Base-by-base conservation (phyloP, 2,113 vertebrate species). In the Dinomys branickii region DNA sequence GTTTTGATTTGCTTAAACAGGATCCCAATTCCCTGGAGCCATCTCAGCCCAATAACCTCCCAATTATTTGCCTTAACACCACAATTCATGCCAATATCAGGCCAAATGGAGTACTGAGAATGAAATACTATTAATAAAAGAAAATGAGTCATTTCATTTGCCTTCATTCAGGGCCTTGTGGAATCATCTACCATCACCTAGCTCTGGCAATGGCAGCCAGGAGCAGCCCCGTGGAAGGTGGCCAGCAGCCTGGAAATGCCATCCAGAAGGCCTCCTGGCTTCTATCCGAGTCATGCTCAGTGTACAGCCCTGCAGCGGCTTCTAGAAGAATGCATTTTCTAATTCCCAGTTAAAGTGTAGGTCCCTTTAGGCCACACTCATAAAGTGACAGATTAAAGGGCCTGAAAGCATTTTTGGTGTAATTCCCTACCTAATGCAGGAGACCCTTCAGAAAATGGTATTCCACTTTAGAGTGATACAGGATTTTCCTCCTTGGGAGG, bases 391-490 rank as follows among this genome's bases (percentile, higher is more conserved):
- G 59, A 91, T 95, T 78, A 94, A 95, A 78, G 61, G 26, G 56
- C 4, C 89, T 89, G 69, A 75, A 61, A 85, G 89, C 35, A 52
- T 75, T 41, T 92, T 96, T 81, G 56, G 80, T 87, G 38, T 80
- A 91, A 93, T 96, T 95, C 50, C 47, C 54, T 94, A 86, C 84
- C 65, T 83, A 87, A 86, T 83, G 56, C 65, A 89, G 0, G 35
- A 93, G 73, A 52, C 56, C 38, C 59, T 97, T 80, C 80, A 86
- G 91, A 94, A 97, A 97, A 91, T 91, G 67, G 56, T 84, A 86
- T 91, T 95, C 9, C 61, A 91, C 82, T 78, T 89, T 80, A 87
- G 22, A 93, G 75, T 56, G 56, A 87, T 75, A 67, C 19, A 61
- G 85, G 61, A n/a, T 77, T 96, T 93, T 88, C 44, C 85, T 91